Conservation (phyloP, 64 coral and sea anemone species). For the Pachyseris speciosa region DNA sequence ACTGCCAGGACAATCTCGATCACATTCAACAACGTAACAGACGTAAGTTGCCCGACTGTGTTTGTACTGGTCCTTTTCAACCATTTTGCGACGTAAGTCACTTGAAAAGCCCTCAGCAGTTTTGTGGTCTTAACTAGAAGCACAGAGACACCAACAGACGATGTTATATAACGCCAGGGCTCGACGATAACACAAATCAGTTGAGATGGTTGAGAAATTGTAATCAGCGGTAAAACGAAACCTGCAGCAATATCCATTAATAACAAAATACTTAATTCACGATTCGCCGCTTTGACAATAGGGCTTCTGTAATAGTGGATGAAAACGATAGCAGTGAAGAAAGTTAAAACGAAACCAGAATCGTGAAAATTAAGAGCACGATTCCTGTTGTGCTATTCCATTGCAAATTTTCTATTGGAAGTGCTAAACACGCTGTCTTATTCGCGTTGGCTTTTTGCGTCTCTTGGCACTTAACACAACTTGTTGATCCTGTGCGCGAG, state of each 20-base stretch:
- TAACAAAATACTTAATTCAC: constrained; percentile 26
- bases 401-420: constrained; percentile 34
- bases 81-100: constrained; percentile 27
- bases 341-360: constrained; percentile 25
- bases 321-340: constrained; percentile 10
- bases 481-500: background rate
- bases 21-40: constrained; percentile 40
- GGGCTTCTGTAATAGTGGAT: background rate
- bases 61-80: constrained; percentile 29
- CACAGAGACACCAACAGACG: constrained; percentile 48
- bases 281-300: constrained; percentile 65
- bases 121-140: constrained; percentile 57
- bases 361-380: background rate
- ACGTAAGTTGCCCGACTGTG: constrained; percentile 36
- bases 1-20: constrained; percentile 26
- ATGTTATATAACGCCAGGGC: constrained; percentile 50
- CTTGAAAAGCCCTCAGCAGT: constrained; percentile 59
- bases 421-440: constrained; percentile 47
- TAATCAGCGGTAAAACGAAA: constrained; percentile 36
- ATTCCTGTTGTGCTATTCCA: constrained; percentile 58
- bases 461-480: constrained; percentile 35
- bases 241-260: constrained; percentile 18
- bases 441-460: constrained; percentile 44
- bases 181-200: constrained; percentile 54
- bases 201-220: constrained; percentile 16